These are phyloP conservation scores for Premnoplex brunnescens DNA, from an alignment of 2,797 vertebrate genomes.

Conservation along the genomic window DNA sequence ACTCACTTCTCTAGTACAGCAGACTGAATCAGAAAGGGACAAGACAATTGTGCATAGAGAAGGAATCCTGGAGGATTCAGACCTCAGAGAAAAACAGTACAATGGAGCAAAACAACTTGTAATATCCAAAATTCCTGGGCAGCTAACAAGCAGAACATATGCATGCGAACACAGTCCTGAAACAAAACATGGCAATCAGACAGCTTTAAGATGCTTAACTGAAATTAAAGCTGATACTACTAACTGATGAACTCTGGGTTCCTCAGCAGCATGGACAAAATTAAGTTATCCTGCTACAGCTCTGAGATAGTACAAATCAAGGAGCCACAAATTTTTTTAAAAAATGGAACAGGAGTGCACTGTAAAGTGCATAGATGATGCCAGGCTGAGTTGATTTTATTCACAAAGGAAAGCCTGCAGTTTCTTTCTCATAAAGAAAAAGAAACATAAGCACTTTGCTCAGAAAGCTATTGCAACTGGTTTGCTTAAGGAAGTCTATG, in stretches of 20 bases:
- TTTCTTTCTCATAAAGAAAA: background rate
- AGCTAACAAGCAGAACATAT: background rate
- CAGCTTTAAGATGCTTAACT: background rate
- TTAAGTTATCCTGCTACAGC: background rate
- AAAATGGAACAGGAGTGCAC: background rate
- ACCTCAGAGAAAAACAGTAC: background rate
- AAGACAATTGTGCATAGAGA: fast-evolving
- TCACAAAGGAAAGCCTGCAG: background rate
- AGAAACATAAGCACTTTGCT: background rate
- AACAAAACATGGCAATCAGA: background rate
- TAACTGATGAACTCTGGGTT: background rate
- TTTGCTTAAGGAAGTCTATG: background rate
- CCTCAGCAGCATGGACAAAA: background rate
- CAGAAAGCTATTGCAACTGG: background rate
- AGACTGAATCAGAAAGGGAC: background rate
- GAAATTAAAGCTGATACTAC: background rate
- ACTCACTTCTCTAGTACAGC: background rate
- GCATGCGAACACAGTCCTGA: background rate
- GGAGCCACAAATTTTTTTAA: background rate
- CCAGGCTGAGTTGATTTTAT: background rate
- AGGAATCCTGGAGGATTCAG: background rate
- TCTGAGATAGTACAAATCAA: background rate
- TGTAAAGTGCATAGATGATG: background rate
- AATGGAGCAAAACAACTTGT: fast-evolving
- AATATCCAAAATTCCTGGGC: background rate